These are phyloP conservation scores for Tineola bisselliella DNA, from an alignment of 2,888 invertebrate genomes.

Conservation along the genomic window DNA sequence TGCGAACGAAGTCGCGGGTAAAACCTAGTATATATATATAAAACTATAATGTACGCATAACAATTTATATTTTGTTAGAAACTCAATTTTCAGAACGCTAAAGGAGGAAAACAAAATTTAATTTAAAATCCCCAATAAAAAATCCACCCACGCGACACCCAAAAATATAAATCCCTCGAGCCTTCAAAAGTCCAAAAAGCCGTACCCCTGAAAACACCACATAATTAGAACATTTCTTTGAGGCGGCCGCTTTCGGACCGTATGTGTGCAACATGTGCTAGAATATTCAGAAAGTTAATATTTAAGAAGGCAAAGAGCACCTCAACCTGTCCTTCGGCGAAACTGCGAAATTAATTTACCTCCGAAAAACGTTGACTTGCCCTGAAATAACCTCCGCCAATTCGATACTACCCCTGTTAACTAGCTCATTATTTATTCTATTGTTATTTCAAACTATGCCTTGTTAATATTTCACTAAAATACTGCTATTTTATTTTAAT, in stretches of 20 bases:
- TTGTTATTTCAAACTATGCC: too few relatives aligned
- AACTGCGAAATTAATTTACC: slow-evolving; percentile 1
- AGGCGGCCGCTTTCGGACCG: not conserved
- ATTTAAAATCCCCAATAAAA: not conserved
- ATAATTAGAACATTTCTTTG: not conserved
- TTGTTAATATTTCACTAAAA: too few relatives aligned
- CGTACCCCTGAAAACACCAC: not conserved
- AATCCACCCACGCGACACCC: not conserved
- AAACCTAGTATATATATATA: too few relatives aligned
- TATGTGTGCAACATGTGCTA: not conserved
- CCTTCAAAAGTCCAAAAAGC: not conserved
- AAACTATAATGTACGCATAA: too few relatives aligned
- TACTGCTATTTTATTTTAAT: too few relatives aligned
- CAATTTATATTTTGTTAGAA: not conserved
- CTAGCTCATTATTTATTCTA: too few relatives aligned
- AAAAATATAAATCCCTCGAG: not conserved
- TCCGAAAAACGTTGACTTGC: not conserved
- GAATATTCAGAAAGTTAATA: slow-evolving; percentile 1
- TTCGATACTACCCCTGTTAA: not conserved
- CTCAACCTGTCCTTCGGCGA: not conserved
- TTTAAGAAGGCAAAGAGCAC: not conserved
- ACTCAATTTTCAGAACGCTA: not conserved
- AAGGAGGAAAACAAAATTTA: not conserved
- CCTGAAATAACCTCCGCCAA: not conserved
- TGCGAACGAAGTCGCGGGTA: too few relatives aligned